Evolutionary conservation across 2,888 invertebrate species (phyloP).

Genomic region (Coecobrya sp.): DNA sequence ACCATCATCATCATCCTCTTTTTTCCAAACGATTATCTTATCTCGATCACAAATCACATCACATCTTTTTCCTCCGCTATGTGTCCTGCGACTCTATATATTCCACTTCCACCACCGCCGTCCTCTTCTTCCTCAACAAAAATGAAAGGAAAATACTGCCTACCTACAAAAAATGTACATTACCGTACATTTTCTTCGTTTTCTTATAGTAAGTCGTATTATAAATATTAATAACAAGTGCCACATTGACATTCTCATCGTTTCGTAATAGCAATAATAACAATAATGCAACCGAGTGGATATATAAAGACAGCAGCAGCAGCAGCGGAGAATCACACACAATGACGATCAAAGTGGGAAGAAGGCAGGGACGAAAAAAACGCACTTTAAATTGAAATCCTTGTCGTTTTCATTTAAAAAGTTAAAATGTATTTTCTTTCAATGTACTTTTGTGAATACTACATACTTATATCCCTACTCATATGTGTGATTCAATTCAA

Average conservation of each 20-base stretch:
- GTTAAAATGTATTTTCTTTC: constrained; percentile 54
- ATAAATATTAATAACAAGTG: constrained; percentile 78
- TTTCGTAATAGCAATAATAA: constrained; percentile 24
- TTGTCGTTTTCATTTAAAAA: constrained; percentile 64
- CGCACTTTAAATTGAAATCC: constrained; percentile 65
- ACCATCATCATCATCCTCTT: constrained; percentile 22
- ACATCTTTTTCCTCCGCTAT: constrained; percentile 56
- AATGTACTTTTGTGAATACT: not conserved
- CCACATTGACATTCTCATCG: constrained; percentile 76
- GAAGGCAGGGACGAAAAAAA: constrained; percentile 20
- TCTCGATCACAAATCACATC: constrained; percentile 81
- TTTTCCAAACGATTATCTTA: constrained; percentile 78
- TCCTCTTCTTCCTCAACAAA: constrained; percentile 51
- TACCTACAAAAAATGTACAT: constrained; percentile 43
- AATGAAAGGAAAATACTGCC: constrained; percentile 37
- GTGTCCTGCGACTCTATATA: constrained; percentile 40
- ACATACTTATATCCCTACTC: too few relatives aligned
- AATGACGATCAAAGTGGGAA: constrained; percentile 44
- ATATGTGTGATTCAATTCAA: not conserved
- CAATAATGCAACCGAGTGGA: constrained; percentile 40
- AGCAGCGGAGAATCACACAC: constrained; percentile 18
- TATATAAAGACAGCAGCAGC: constrained; percentile 49
- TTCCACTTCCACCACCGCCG: constrained; percentile 24
- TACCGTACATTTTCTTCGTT: constrained; percentile 14
- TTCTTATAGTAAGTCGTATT: constrained; percentile 33